phyloP scores from a whole-genome alignment of 2,113 vertebrate species.

The Malurus elegans region DNA sequence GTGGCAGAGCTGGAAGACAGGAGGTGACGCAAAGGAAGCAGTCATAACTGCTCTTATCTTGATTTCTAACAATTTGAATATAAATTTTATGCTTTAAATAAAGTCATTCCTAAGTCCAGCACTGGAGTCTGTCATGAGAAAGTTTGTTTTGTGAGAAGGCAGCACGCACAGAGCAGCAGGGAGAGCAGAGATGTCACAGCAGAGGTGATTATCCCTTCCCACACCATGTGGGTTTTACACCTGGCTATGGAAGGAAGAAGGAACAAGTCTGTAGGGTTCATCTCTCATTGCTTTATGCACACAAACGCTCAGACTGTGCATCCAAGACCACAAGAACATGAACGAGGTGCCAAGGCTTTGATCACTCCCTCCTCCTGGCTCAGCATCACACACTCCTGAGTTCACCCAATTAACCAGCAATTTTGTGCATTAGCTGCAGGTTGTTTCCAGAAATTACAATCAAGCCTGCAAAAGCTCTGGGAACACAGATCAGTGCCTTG shows the following conservation, averaged over 20 bases:
- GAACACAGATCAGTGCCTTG: rapidly evolving
- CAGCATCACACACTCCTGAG: background rate
- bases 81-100: conserved; percentile 38
- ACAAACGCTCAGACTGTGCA: no score
- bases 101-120: conserved; percentile 3
- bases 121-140: background rate
- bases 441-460: background rate
- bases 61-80: background rate
- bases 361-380: background rate
- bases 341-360: background rate
- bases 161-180: rapidly evolving
- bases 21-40: background rate
- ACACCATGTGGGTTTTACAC: background rate
- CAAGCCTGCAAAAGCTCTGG: background rate
- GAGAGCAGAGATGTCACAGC: background rate
- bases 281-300: background rate
- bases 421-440: background rate
- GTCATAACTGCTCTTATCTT: background rate
- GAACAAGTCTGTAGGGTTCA: background rate
- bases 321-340: background rate
- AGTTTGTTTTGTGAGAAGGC: background rate
- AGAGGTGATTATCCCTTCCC: background rate
- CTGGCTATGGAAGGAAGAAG: background rate
- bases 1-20: background rate
- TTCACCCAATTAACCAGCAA: background rate